Base-by-base conservation (phyloP, 2,888 invertebrate species). In the Lepidonotus clava region DNA sequence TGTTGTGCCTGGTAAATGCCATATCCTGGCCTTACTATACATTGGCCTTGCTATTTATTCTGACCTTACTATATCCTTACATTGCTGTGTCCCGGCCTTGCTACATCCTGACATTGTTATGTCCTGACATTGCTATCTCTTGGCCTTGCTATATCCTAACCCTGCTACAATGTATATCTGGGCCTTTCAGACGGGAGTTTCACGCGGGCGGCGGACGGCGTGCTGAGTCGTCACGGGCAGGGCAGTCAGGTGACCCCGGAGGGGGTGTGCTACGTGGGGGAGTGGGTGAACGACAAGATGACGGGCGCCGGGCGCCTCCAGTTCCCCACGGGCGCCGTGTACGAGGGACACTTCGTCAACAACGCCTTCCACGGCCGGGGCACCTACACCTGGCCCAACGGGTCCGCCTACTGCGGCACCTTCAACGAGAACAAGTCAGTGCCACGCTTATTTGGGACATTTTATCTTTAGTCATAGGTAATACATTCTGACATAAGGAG, bases 341-440 rank as follows among this genome's bases (percentile, higher is more conserved):
- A 94, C 86, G 91, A 92, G 77, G 94, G 94, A 24, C 90, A 91
- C 11, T 94, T 94, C 89, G 89, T 91, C 21, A 91, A 93, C 87
- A 93, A 94, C 87, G 91, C 93, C 88, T 94, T 94, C 88, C 91
- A 94, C 87, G 94, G 94, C 11, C 84, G 83, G 32, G 94, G 94
- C 41, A 90, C 90, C 87, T 94, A 94, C 86, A 91, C 89, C 1
- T 94, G 93, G 92, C 93, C 93, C n/a, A 92, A 94, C 89, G 92
- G 92, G 6, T 93, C 93, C 5, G 91, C 87, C 53, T 94, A 93
- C 88, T 90, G 92, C 38, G 94, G 94, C 51, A 90, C 92, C 36
- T 94, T 94, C 90, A 89, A 90, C 4, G 93, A 94, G 89, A 94
- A 93, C 88, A 93, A 90, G 93, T 93, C 88, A 88, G 89, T 87